A percentile compares a stretch with the other conserved stretches of the same genome.
Evolutionary conservation across 64 coral and sea anemone species (phyloP).

Genomic region (Montipora capricornis): DNA sequence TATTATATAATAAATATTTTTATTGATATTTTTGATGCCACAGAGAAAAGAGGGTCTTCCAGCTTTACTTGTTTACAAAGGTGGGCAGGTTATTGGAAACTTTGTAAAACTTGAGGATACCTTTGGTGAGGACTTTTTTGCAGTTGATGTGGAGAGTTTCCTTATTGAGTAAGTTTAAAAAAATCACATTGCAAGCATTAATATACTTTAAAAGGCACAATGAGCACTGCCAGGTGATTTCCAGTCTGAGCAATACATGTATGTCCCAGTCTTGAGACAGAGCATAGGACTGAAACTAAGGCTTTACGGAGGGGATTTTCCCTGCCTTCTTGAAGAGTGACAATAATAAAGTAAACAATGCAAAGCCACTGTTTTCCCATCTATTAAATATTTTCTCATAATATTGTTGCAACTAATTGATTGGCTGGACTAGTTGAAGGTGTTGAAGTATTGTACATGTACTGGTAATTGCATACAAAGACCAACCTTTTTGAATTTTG

Average conservation of each 20-base stretch:
- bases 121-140: conserved; percentile 89
- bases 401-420: too few species aligned
- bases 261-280: too few species aligned
- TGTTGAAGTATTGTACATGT: too few species aligned
- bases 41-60: conserved; percentile 90
- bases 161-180: conserved; percentile 80
- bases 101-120: conserved; percentile 85
- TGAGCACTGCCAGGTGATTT: too few species aligned
- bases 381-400: neutral
- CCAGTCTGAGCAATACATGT: too few species aligned
- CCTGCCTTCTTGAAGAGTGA: too few species aligned
- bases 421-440: too few species aligned
- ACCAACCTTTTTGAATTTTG: too few species aligned
- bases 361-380: neutral
- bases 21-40: neutral
- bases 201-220: neutral
- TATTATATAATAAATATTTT: neutral
- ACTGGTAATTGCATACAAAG: too few species aligned
- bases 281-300: too few species aligned
- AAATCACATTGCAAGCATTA: neutral
- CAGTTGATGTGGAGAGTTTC: conserved; percentile 92
- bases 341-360: neutral
- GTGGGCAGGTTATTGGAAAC: conserved; percentile 89
- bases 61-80: conserved; percentile 89
- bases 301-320: too few species aligned